Conservation (phyloP, 2,797 vertebrate genomes). For the Tenualosa ilisha region DNA sequence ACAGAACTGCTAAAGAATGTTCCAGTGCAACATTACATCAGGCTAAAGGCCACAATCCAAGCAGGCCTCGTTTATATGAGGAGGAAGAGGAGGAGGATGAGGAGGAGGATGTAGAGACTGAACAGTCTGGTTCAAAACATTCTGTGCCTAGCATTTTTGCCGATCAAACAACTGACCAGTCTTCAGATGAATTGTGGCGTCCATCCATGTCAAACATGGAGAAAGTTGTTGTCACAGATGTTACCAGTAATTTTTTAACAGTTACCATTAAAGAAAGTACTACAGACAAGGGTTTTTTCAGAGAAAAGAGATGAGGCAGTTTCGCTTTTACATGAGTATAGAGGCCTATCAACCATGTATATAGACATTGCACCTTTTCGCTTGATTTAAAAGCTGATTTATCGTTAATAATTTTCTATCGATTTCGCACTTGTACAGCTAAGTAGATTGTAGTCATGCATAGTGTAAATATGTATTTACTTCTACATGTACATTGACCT, state of each 20-base stretch:
- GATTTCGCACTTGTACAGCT: conserved; percentile 23
- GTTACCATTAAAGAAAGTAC: conserved; percentile 96
- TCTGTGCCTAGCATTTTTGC: conserved; percentile 75
- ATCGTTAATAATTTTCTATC: conserved; percentile 36
- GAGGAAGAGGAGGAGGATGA: conserved; percentile 1
- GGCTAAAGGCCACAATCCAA: background rate
- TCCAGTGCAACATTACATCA: conserved; percentile 60
- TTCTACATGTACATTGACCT: conserved; percentile 48
- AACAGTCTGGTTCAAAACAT: conserved; percentile 51
- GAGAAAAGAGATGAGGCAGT: conserved; percentile 77
- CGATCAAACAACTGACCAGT: conserved; percentile 49
- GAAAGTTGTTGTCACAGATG: conserved; percentile 93
- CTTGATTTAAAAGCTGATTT: conserved; percentile 24
- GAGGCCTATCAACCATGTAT: background rate
- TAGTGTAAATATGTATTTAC: conserved; percentile 46
- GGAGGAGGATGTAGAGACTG: background rate
- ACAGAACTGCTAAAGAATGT: conserved; percentile 73
- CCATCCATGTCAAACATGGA: conserved; percentile 86
- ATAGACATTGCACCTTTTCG: conserved; percentile 20
- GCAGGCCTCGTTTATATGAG: background rate
- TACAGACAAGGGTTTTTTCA: conserved; percentile 97
- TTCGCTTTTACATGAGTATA: conserved; percentile 17
- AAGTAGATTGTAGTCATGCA: conserved; percentile 37
- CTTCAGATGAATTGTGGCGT: conserved; percentile 82
- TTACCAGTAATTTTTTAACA: conserved; percentile 95